Evolutionary conservation across 2,888 invertebrate genomes (phyloP).

Genomic region (Eueremaeus valkanovi): DNA sequence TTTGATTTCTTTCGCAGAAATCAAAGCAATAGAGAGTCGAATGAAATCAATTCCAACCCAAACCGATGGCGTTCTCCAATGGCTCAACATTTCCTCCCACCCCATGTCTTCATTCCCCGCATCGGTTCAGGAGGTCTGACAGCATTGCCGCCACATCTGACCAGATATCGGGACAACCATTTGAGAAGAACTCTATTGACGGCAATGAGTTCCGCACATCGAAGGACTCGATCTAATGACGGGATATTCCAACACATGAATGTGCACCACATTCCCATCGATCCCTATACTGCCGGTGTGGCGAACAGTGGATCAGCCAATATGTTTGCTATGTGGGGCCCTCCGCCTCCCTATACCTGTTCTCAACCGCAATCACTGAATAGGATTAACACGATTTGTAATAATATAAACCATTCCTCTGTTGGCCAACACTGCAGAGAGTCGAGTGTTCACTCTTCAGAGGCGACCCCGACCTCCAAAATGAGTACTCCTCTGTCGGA

Average conservation of each 20-base stretch:
- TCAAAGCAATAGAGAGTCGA: not conserved
- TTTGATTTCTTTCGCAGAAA: constrained; percentile 2
- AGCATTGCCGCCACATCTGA: not conserved
- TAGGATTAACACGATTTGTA: constrained; percentile 12
- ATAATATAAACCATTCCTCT: constrained; percentile 17
- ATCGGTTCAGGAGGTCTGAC: not conserved
- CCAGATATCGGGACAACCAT: not conserved
- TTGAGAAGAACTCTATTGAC: not conserved
- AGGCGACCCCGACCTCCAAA: constrained; percentile 43
- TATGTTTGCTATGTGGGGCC: constrained; percentile 65
- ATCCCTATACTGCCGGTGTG: not conserved
- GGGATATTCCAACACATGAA: constrained; percentile 45
- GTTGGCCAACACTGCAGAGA: constrained; percentile 3
- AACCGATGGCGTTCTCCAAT: not conserved
- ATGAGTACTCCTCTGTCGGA: constrained; percentile 46
- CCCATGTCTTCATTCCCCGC: constrained; percentile 26
- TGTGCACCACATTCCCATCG: constrained; percentile 38
- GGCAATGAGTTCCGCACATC: not conserved
- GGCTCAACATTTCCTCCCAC: not conserved
- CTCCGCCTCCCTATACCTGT: constrained; percentile 70
- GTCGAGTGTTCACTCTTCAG: constrained; percentile 32
- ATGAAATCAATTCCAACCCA: not conserved
- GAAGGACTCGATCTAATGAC: constrained; percentile 46
- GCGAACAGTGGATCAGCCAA: not conserved
- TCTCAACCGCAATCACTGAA: constrained; percentile 47